Conservation (phyloP, 2,888 invertebrate genomes). For the Eupithecia vulgata region DNA sequence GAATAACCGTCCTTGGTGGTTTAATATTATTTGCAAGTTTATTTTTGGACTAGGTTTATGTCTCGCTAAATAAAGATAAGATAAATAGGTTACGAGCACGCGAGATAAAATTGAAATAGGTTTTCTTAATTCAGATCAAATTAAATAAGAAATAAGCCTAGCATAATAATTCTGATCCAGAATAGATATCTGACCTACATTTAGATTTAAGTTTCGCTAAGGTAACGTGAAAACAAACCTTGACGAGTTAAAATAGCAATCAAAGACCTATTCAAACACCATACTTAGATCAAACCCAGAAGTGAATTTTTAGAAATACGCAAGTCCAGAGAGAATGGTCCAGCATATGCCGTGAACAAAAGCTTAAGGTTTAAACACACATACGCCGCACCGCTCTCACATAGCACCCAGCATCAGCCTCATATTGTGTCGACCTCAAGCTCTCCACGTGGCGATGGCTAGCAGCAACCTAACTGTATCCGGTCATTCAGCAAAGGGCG, state of each 20-base stretch:
- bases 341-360: constrained; percentile 49
- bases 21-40: constrained; percentile 7
- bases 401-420: not conserved
- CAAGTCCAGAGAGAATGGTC: constrained; percentile 38
- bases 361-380: constrained; percentile 31
- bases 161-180: not conserved
- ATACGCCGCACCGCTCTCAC: not conserved
- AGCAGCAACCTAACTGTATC: not conserved
- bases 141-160: not conserved
- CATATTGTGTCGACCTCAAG: not conserved
- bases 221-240: not conserved
- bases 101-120: not conserved
- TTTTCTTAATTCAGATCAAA: not conserved
- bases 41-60: not conserved
- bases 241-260: not conserved
- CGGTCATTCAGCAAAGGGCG: not conserved
- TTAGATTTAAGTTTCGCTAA: not conserved
- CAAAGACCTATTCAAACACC: constrained; percentile 3
- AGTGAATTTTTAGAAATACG: constrained; percentile 39
- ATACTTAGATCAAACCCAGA: constrained; percentile 23
- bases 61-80: not conserved
- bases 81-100: constrained; percentile 1
- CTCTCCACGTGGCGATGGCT: not conserved
- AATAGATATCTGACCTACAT: not conserved
- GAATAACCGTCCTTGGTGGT: not conserved